These are phyloP conservation scores for Zophobas atratus DNA, from an alignment of 1,140 invertebrate species.

Conservation along the genomic window DNA sequence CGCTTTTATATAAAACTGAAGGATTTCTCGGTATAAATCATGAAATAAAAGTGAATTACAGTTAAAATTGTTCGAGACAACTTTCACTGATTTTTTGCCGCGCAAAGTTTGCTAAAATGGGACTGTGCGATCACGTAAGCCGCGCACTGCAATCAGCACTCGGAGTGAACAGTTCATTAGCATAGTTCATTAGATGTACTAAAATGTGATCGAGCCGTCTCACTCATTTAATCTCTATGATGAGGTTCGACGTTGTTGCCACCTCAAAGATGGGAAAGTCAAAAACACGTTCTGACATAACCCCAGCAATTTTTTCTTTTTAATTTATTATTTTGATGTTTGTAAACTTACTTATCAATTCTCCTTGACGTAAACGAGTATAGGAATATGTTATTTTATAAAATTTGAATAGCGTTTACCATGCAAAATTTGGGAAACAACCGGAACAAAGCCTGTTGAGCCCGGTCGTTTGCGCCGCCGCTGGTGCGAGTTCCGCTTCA, in stretches of 20 bases:
- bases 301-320: too few species aligned
- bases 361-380: background rate
- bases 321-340: too few species aligned
- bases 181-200: too few species aligned
- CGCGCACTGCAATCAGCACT: background rate
- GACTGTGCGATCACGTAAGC: background rate
- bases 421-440: too few species aligned
- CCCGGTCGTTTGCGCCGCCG: background rate
- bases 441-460: background rate
- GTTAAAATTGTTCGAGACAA: constrained; percentile 17
- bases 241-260: too few species aligned
- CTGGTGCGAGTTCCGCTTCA: background rate
- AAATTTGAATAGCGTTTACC: too few species aligned
- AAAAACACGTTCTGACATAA: too few species aligned
- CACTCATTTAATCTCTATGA: too few species aligned
- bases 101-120: background rate
- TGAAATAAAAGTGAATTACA: constrained; percentile 13
- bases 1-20: background rate
- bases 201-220: too few species aligned
- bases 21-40: constrained; percentile 24
- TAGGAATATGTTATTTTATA: too few species aligned
- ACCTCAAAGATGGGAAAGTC: too few species aligned
- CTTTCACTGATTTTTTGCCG: constrained; percentile 13
- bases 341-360: background rate
- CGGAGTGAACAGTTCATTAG: too few species aligned